Conservation (phyloP, 2,113 vertebrate genomes). For the Sitta europaea region DNA sequence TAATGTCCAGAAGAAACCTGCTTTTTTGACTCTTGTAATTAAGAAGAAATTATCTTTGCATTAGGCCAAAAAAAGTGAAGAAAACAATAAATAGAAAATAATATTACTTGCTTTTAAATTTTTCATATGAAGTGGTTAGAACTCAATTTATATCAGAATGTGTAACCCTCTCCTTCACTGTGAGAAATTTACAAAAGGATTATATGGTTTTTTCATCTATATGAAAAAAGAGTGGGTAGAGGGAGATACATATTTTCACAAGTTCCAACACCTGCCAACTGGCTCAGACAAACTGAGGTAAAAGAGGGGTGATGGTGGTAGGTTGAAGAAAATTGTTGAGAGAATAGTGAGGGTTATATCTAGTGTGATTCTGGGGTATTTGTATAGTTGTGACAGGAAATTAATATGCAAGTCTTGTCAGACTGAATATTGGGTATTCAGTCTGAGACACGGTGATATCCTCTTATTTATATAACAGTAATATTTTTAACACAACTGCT, state of each 20-base stretch:
- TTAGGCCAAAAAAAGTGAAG: background rate
- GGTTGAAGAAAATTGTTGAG: background rate
- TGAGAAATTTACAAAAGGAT: background rate
- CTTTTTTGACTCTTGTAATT: background rate
- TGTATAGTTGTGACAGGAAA: background rate
- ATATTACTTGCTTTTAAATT: background rate
- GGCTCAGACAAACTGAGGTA: slow-evolving; percentile 1
- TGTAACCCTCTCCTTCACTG: background rate
- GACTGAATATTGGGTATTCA: background rate
- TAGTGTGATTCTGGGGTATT: background rate
- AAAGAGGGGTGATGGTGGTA: background rate
- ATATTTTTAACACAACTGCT: slow-evolving; percentile 34
- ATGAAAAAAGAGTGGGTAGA: slow-evolving; percentile 13
- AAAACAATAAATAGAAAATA: background rate
- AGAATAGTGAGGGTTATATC: background rate
- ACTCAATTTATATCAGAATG: background rate
- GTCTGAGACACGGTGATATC: background rate
- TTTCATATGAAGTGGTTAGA: background rate
- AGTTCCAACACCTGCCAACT: background rate
- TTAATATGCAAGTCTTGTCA: background rate
- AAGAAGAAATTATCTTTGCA: background rate
- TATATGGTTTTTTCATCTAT: background rate
- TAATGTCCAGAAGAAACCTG: background rate
- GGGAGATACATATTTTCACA: background rate
- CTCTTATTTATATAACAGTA: slow-evolving; percentile 42